phyloP scores from a whole-genome alignment of 1,140 invertebrate species.

The Theocolax elegans region DNA sequence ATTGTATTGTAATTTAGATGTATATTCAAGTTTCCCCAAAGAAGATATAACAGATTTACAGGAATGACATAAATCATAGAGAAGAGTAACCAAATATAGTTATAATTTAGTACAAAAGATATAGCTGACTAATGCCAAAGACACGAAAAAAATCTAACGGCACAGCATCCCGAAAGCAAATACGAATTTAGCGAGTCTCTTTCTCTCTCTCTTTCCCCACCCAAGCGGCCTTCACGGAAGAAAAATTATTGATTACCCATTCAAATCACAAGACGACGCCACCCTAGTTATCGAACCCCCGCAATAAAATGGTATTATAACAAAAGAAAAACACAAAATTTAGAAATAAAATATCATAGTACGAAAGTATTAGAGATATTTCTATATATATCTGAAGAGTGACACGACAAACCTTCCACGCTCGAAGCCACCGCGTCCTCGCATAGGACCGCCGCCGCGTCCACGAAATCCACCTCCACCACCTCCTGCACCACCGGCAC shows the following conservation, averaged over 20 bases:
- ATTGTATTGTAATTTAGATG: no score
- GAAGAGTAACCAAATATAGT: not conserved
- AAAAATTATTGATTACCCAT: conserved; percentile 5
- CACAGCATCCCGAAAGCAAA: not conserved
- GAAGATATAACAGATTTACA: no score
- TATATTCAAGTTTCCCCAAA: no score
- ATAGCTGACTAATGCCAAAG: not conserved
- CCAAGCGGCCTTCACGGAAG: no score
- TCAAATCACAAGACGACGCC: not conserved
- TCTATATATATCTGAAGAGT: no score
- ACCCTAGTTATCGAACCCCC: no score
- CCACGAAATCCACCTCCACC: conserved; percentile 62
- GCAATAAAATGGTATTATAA: not conserved
- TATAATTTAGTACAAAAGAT: not conserved
- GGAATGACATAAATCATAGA: no score
- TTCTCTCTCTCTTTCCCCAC: not conserved
- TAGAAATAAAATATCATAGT: no score
- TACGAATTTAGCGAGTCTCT: not conserved
- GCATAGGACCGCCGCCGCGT: conserved; percentile 60
- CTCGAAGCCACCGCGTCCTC: conserved; percentile 63
- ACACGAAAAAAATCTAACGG: not conserved
- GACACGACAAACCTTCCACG: conserved; percentile 64
- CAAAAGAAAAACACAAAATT: no score
- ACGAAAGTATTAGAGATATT: no score
- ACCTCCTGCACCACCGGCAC: conserved; percentile 48